Conservation (phyloP, 2,797 vertebrate species). For the Zalophus californianus region DNA sequence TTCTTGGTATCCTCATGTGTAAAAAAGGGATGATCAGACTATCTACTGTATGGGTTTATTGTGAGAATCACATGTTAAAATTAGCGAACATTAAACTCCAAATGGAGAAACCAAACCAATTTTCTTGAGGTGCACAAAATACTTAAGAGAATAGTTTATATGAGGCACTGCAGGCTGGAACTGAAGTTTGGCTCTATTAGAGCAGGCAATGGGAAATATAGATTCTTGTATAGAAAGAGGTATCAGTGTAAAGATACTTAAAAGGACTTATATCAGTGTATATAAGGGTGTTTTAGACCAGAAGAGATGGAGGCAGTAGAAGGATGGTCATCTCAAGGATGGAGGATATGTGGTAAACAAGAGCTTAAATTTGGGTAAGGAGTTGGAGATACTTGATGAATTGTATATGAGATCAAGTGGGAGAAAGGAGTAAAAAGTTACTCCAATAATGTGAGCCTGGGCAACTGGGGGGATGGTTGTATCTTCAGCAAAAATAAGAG, state of each 20-base stretch:
- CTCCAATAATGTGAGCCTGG: conserved; percentile 31
- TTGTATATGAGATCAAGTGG: conserved; percentile 45
- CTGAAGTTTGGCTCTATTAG: not conserved
- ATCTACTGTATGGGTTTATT: not conserved
- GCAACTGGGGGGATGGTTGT: not conserved
- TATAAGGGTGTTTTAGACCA: not conserved
- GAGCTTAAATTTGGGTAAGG: not conserved
- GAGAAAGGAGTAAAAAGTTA: conserved; percentile 25
- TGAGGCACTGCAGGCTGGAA: not conserved
- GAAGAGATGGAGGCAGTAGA: not conserved
- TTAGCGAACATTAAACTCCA: not conserved
- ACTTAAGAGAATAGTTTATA: not conserved
- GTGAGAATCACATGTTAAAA: not conserved
- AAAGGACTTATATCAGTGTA: not conserved
- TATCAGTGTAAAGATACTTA: not conserved
- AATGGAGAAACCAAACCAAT: not conserved
- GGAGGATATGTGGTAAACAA: not conserved
- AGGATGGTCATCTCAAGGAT: conserved; percentile 14
- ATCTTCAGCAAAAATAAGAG: conserved; percentile 52
- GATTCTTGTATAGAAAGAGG: not conserved
- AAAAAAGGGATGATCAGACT: not conserved
- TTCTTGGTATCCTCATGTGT: not conserved
- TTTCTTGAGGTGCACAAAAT: not conserved
- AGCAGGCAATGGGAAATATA: not conserved
- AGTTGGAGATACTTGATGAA: conserved; percentile 48